Evolutionary conservation across 2,113 vertebrate species (phyloP).

Genomic region (Phasianus colchicus): DNA sequence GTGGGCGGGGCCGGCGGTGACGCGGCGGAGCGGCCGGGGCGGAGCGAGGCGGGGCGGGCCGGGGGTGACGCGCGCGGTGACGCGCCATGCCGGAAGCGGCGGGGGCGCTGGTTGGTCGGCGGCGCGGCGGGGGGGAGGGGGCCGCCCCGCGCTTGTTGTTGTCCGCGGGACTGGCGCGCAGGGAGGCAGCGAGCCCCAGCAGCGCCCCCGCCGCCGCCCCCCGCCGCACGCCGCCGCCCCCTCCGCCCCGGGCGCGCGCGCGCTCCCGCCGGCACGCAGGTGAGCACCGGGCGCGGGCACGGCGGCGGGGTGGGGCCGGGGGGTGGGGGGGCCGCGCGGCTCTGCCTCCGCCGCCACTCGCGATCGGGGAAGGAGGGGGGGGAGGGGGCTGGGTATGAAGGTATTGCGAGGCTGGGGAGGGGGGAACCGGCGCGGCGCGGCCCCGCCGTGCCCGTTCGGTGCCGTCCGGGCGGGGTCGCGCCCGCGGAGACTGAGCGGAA

Average conservation of each 20-base stretch:
- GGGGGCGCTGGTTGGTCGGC: conserved; percentile 44
- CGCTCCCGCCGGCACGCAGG: not conserved
- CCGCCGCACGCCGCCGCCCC: not conserved
- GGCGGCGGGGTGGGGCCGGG: not conserved
- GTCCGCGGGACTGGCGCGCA: conserved; percentile 38
- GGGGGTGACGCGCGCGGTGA: not conserved
- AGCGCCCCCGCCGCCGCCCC: conserved; percentile 43
- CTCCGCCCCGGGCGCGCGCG: not conserved
- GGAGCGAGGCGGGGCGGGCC: not conserved
- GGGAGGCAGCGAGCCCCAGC: not conserved
- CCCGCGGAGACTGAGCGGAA: not conserved
- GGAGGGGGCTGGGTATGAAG: not conserved
- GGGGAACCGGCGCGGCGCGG: not conserved
- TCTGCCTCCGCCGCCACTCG: no score
- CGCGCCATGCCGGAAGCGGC: conserved; percentile 70
- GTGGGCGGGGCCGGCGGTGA: not conserved
- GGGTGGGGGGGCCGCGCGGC: not conserved
- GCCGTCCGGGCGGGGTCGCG: not conserved
- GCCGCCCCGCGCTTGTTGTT: conserved; percentile 53
- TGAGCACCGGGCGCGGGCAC: not conserved
- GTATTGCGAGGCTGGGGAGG: no score
- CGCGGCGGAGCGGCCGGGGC: conserved; percentile 1
- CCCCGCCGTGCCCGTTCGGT: not conserved
- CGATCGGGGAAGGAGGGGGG: not conserved
- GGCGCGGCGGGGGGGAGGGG: not conserved